Evolutionary conservation across 2,113 vertebrate species (phyloP).

Genomic region (Elephas maximus): DNA sequence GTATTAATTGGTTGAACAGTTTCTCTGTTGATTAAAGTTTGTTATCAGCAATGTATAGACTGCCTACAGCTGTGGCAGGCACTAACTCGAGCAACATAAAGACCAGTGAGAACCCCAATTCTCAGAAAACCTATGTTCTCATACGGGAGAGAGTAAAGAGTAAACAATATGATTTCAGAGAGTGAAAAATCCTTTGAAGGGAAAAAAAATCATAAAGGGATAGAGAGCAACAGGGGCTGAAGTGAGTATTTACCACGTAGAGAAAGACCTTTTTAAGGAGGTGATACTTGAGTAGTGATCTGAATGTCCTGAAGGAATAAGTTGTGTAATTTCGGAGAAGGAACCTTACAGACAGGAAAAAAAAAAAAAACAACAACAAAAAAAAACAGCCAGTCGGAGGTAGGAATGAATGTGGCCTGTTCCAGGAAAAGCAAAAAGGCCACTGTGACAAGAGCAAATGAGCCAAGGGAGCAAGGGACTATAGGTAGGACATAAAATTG

Average conservation of each 20-base stretch:
- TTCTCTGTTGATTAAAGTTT: neutral
- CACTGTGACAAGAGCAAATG: neutral
- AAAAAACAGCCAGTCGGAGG: neutral
- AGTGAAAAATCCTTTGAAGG: neutral
- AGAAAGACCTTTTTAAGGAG: neutral
- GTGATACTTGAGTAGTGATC: neutral
- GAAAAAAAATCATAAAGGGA: neutral
- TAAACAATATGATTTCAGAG: neutral
- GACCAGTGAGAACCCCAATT: neutral
- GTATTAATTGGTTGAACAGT: neutral
- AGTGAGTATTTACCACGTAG: neutral
- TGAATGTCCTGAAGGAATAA: neutral
- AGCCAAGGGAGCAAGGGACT: neutral
- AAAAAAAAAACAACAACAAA: too few relatives aligned
- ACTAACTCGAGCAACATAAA: neutral
- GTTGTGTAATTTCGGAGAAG: neutral
- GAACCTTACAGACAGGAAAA: neutral
- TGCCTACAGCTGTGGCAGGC: neutral
- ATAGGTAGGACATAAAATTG: neutral
- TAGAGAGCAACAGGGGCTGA: neutral
- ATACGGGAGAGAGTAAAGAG: neutral
- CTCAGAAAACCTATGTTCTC: neutral
- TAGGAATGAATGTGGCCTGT: neutral
- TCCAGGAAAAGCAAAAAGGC: neutral
- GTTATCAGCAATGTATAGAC: neutral